Evolutionary conservation across 2,113 vertebrate genomes (phyloP).

Genomic region (Machaerirhynchus nigripectus): DNA sequence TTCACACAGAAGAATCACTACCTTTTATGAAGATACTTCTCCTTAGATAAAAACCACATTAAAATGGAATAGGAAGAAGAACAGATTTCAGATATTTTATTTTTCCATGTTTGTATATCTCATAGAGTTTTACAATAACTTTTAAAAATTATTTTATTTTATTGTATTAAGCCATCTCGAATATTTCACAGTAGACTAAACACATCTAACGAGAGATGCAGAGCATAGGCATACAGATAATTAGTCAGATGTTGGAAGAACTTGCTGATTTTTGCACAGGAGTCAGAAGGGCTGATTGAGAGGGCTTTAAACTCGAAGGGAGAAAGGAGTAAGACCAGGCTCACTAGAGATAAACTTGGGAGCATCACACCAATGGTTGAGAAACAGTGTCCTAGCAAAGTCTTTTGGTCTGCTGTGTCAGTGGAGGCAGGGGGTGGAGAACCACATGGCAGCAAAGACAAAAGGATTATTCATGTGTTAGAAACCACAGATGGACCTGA

Average conservation of each 20-base stretch:
- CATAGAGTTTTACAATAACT: not conserved
- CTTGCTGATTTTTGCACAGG: not conserved
- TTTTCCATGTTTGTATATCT: not conserved
- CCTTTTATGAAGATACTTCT: not conserved
- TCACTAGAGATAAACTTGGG: not conserved
- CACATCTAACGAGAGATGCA: not conserved
- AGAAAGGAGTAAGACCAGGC: not conserved
- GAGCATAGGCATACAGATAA: not conserved
- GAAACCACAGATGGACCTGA: not conserved
- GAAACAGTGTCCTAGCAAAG: not conserved
- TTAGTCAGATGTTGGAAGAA: not conserved
- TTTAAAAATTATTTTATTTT: not conserved
- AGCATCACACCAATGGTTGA: not conserved
- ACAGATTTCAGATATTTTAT: not conserved
- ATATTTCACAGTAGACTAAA: not conserved
- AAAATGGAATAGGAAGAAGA: not conserved
- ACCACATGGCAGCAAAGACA: not conserved
- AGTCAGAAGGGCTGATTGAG: not conserved
- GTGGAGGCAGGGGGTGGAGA: not conserved
- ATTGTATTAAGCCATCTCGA: not conserved
- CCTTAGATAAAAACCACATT: not conserved
- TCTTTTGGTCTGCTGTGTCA: not conserved
- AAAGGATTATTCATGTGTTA: not conserved
- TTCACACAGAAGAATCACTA: not conserved
- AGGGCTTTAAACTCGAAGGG: not conserved